A percentile compares a stretch with the other conserved stretches of the same genome.
Conservation (phyloP, 2,113 vertebrate species). For the Oryctolagus cuniculus region mOryCun1.1 NC_091436.1:31847501-31848000, state of each 20-base stretch:
- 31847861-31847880: not conserved
- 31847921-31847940: not conserved
- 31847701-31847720: conserved; percentile 68
- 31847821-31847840: not conserved
- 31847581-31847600: conserved; percentile 85
- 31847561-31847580: conserved; percentile 88
- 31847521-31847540: not conserved
- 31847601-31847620: conserved; percentile 70
- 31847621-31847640: conserved; percentile 48
- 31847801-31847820: not conserved
- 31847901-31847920: not conserved
- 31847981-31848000: not conserved
- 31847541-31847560: conserved; percentile 71
- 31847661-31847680: conserved; percentile 80
- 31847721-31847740: conserved; percentile 83
- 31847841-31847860: not conserved
- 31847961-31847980: not conserved
- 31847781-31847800: conserved; percentile 59
- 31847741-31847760: conserved; percentile 89
- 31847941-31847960: not conserved
- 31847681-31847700: conserved; percentile 80
- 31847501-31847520: not conserved
- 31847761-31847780: conserved; percentile 86
- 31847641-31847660: not conserved
- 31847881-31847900: not conserved